Evolutionary conservation across 1,140 invertebrate species (phyloP), one percentile per base, ranked within the genome.

Genomic region (Tetragonula clypearis): DNA sequence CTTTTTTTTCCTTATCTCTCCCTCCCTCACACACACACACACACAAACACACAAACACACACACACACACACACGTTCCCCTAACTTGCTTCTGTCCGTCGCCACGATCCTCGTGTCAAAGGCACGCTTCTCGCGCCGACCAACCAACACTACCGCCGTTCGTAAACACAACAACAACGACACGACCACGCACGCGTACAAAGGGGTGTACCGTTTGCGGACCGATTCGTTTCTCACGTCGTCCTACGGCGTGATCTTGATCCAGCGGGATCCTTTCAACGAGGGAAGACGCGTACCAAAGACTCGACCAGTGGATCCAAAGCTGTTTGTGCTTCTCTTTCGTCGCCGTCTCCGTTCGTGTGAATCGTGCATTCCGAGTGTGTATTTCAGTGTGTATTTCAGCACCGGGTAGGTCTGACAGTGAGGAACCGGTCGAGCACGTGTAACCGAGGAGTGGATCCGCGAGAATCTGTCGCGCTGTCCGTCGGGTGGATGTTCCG

Each of bases 111-210:
- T 30, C 73, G 53, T 26, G 53, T 60, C 53, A 41, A 72, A 72
- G 76, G 19, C 65, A 35, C 76, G 69, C 21, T 56, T 56, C 79
- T 56, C 65, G 66, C 85, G 76, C 86, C 79, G 82, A 56, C 74
- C 74, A 30, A 77, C 87, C 73, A 72, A 62, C 41, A 87, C 87
- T 69, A 17, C 72, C 65, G 75, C 66, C 60, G 30, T 75, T 17
- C 81, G 86, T 90, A 90, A 90, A 90, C 88, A 90, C 88, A 89
- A 86, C 88, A 89, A 86, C 85, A 90, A 53, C 58, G 15, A 75
- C 6, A 69, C 69, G 69, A 66, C 26, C 74, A 90, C 88, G 88
- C 88, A 90, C 88, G 88, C 88, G 89, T 87, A 90, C 84, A 85
- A 86, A 81, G 71, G 73, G 55, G 15, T 87, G 78, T 30, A 30